Evolutionary conservation across 64 coral and sea anemone genomes (phyloP).

Genomic region (Actinia equina): DNA sequence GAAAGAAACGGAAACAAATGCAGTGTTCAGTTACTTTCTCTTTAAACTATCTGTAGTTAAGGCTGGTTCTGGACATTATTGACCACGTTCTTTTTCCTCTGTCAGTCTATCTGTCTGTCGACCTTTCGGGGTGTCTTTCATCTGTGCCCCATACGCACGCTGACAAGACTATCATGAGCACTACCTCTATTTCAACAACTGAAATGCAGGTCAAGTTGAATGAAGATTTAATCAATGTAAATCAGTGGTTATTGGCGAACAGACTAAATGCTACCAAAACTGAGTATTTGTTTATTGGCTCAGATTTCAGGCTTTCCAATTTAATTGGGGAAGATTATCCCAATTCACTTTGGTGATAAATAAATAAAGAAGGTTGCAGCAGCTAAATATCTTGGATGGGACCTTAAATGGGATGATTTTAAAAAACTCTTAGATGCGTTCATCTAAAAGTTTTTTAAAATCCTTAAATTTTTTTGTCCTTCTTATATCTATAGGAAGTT

Average conservation of each 20-base stretch:
- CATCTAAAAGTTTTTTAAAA: too few species aligned
- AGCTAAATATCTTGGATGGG: not conserved
- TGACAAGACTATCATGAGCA: conserved; percentile 7
- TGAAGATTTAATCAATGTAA: not conserved
- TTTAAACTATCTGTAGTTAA: too few species aligned
- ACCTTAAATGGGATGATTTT: not conserved
- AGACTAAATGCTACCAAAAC: conserved; percentile 7
- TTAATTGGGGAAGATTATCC: not conserved
- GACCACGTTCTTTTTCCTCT: too few species aligned
- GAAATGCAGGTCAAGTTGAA: not conserved
- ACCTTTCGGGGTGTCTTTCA: too few species aligned
- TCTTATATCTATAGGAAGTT: too few species aligned
- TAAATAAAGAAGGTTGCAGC: not conserved
- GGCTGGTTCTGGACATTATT: too few species aligned
- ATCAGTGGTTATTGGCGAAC: not conserved
- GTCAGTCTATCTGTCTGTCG: too few species aligned
- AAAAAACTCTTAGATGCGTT: not conserved
- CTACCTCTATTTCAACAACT: not conserved
- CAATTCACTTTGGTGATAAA: conserved; percentile 13
- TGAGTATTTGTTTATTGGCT: conserved; percentile 14
- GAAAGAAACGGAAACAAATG: too few species aligned
- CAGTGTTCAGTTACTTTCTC: too few species aligned
- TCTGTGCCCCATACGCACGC: not conserved
- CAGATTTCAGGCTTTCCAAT: conserved; percentile 8
- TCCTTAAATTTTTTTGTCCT: too few species aligned